A percentile compares a stretch with the other conserved stretches of the same genome.
phyloP scores from a whole-genome alignment of 2,113 vertebrate species.

The Boleophthalmus pectinirostris region DNA sequence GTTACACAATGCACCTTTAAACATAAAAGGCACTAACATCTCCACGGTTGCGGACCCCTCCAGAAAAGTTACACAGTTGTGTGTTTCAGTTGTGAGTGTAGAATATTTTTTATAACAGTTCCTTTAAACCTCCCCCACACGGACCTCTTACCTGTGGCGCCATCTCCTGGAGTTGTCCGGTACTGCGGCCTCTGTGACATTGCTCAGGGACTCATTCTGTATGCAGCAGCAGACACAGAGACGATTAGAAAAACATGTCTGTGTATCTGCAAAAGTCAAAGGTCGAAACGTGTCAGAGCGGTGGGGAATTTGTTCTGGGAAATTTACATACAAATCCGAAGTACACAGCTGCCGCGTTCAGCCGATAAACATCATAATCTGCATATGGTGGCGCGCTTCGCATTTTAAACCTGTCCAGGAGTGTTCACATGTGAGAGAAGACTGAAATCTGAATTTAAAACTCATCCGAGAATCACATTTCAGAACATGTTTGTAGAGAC shows the following conservation, averaged over 20 bases:
- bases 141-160: conserved; percentile 37
- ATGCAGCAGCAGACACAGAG: conserved; percentile 18
- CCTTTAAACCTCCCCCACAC: neutral
- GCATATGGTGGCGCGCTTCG: no score
- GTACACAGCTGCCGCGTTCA: conserved; percentile 29
- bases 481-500: no score
- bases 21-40: no score
- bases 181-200: conserved; percentile 8
- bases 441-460: no score
- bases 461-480: no score
- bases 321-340: conserved; percentile 18
- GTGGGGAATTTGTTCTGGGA: conserved; percentile 33
- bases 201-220: conserved; percentile 10
- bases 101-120: no score
- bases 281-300: conserved; percentile 20
- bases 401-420: no score
- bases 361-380: neutral
- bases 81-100: no score
- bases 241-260: conserved; percentile 33
- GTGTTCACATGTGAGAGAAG: no score
- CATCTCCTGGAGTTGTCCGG: conserved; percentile 44
- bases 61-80: no score
- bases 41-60: no score
- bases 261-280: conserved; percentile 26
- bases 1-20: no score